phyloP scores from a whole-genome alignment of 2,113 vertebrate genomes.

The Scytalopus superciliaris region DNA sequence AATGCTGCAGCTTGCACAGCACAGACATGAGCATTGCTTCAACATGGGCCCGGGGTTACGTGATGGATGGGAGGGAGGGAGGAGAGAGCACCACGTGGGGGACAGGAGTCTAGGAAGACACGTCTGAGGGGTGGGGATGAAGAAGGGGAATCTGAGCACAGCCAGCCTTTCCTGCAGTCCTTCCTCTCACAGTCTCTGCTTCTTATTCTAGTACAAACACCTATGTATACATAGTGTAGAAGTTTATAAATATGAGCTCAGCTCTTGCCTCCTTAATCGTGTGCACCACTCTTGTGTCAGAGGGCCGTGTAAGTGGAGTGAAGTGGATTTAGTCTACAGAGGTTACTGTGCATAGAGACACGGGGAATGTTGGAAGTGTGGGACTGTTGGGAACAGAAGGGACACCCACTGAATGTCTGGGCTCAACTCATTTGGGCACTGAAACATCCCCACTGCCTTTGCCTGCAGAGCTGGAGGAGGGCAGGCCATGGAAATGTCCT shows the following conservation, averaged over 20 bases:
- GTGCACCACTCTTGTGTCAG: neutral
- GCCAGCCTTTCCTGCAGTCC: neutral
- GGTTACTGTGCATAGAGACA: neutral
- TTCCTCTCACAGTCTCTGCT: neutral
- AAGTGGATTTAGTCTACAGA: neutral
- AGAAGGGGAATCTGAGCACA: neutral
- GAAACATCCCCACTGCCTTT: neutral
- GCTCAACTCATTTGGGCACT: neutral
- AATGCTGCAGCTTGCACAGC: neutral
- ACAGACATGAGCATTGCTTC: conserved; percentile 22
- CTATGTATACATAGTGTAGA: neutral
- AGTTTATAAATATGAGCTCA: neutral
- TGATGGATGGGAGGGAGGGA: neutral
- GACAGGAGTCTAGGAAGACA: neutral
- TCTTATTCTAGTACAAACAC: neutral
- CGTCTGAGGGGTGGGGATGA: neutral
- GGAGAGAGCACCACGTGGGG: neutral
- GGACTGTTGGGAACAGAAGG: neutral
- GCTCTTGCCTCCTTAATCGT: neutral
- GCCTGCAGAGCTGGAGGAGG: neutral
- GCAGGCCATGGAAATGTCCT: neutral
- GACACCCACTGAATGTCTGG: neutral
- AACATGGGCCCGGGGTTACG: conserved; percentile 4
- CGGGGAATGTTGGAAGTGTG: neutral
- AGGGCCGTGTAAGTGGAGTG: neutral